phyloP scores from a whole-genome alignment of 1,140 invertebrate genomes.

The Pachyrhynchus sulphureomaculatus region DNA sequence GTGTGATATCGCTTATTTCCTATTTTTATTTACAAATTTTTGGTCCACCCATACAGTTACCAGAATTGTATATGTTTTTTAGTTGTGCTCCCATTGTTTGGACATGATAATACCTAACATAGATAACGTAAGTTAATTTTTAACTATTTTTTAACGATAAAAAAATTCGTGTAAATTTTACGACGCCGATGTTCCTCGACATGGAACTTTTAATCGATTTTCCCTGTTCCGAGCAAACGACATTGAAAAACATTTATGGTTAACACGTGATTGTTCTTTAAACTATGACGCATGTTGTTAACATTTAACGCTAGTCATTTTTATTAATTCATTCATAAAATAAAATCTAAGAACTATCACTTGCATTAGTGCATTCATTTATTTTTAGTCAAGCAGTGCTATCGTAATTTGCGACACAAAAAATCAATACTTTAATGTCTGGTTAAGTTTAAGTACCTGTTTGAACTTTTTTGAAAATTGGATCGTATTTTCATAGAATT shows the following conservation, averaged over 20 bases:
- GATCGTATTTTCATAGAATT: too few relatives aligned
- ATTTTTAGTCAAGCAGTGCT: background rate
- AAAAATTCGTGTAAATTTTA: slow-evolving; percentile 4
- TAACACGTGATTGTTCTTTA: slow-evolving; percentile 36
- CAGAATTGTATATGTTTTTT: too few relatives aligned
- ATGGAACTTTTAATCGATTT: slow-evolving; percentile 32
- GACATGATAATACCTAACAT: background rate
- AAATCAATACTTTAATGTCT: slow-evolving; percentile 5
- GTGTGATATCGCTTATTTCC: slow-evolving; percentile 1
- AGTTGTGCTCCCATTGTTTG: too few relatives aligned
- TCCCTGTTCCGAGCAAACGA: slow-evolving; percentile 26
- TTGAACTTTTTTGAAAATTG: too few relatives aligned
- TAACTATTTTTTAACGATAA: background rate
- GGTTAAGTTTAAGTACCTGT: too few relatives aligned
- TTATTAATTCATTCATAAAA: slow-evolving; percentile 35
- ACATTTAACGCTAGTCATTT: slow-evolving; percentile 25
- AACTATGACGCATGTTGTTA: slow-evolving; percentile 33
- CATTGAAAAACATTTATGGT: slow-evolving; percentile 38
- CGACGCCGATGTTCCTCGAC: slow-evolving; percentile 8
- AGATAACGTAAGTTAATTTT: slow-evolving; percentile 15
- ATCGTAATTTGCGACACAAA: background rate
- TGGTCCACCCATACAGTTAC: background rate
- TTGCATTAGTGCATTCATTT: slow-evolving; percentile 1
- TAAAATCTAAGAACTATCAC: slow-evolving; percentile 24
- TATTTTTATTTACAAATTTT: slow-evolving; percentile 8